Percentiles rank a stretch among this genome's conserved stretches.
These are phyloP conservation scores for Melanotaenia duboulayi DNA, from an alignment of 2,113 vertebrate species.

Conservation along the genomic window DNA sequence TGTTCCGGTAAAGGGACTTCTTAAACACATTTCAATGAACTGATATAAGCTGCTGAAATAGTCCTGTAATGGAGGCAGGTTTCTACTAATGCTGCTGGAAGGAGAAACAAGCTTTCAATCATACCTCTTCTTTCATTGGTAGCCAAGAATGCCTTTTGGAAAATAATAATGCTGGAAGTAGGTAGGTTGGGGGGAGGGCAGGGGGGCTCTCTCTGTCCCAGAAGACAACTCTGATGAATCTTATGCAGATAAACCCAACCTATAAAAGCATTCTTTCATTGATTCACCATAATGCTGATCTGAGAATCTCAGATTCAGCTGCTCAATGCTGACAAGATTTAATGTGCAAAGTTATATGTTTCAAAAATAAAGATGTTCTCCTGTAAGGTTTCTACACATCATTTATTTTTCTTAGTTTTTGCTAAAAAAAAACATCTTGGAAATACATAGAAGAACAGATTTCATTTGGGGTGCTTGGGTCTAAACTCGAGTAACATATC, in stretches of 20 bases:
- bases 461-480: conserved; percentile 14
- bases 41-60: conserved; percentile 59
- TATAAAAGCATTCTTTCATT: conserved; percentile 48
- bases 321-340: conserved; percentile 37
- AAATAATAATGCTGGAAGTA: background rate
- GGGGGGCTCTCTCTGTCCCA: conserved; percentile 7
- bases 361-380: conserved; percentile 33
- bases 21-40: conserved; percentile 66
- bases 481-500: conserved; percentile 38
- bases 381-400: conserved; percentile 28
- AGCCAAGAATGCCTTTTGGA: conserved; percentile 16
- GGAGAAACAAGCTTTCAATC: conserved; percentile 54
- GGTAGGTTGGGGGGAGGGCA: no score
- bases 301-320: conserved; percentile 38
- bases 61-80: conserved; percentile 55
- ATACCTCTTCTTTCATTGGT: conserved; percentile 18
- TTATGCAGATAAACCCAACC: conserved; percentile 32
- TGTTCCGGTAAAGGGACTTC: conserved; percentile 60
- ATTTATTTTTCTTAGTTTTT: conserved; percentile 18
- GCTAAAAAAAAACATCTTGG: conserved; percentile 5
- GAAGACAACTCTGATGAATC: conserved; percentile 38
- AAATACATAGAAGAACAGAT: conserved; percentile 17
- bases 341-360: conserved; percentile 47
- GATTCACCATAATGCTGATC: conserved; percentile 45
- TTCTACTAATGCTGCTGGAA: conserved; percentile 56